Percentiles rank a stretch among this genome's conserved stretches.
Conservation (phyloP, 2,113 vertebrate species). For the Herpailurus yagouaroundi region DNA sequence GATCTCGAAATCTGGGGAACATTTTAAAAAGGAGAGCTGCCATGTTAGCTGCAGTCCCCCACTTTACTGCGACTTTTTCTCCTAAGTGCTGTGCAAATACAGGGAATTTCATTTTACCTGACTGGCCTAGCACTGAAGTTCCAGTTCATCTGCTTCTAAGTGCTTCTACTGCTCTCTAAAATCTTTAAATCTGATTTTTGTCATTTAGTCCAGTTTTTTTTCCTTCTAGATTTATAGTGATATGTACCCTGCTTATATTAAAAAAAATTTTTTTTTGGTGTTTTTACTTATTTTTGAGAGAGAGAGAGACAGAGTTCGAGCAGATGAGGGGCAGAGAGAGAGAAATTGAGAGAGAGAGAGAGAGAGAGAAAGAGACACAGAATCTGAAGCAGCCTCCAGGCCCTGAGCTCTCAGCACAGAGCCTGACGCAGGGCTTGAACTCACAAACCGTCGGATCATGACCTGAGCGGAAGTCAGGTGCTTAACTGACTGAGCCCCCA, state of each 20-base stretch:
- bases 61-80: accelerated
- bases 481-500: too few relatives aligned
- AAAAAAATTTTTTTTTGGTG: too few relatives aligned
- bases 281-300: too few relatives aligned
- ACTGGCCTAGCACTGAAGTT: neutral
- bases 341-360: too few relatives aligned
- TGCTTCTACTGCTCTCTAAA: neutral
- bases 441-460: too few relatives aligned
- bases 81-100: accelerated
- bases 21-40: accelerated
- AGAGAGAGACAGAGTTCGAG: too few relatives aligned
- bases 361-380: too few relatives aligned
- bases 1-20: neutral
- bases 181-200: neutral
- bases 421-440: too few relatives aligned
- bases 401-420: too few relatives aligned
- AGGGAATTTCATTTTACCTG: accelerated
- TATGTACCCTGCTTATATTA: neutral
- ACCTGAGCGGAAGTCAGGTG: too few relatives aligned
- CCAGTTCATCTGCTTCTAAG: neutral
- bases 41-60: accelerated
- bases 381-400: too few relatives aligned
- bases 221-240: neutral
- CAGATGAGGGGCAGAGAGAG: too few relatives aligned
- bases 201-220: neutral